These are phyloP conservation scores for Mycteria americana DNA, from an alignment of 2,797 vertebrate species.

Conservation along the genomic window DNA sequence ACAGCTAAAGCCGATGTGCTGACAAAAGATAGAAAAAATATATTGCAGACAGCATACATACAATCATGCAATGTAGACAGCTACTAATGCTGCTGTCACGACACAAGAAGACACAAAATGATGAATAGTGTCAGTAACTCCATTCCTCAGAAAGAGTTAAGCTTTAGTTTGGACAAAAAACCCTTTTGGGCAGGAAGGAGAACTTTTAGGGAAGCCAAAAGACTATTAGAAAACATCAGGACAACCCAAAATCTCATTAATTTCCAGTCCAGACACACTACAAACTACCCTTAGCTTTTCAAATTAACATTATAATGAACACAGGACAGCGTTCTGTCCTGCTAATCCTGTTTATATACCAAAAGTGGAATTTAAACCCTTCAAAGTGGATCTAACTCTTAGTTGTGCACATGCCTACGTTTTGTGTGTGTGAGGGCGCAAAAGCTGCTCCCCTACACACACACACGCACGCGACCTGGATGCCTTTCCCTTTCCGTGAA, in stretches of 20 bases:
- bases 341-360: background rate
- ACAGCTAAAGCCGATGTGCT: background rate
- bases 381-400: background rate
- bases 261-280: background rate
- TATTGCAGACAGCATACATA: background rate
- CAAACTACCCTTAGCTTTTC: background rate
- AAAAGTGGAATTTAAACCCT: background rate
- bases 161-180: background rate
- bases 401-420: background rate
- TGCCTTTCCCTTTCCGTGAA: background rate
- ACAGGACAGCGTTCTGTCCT: background rate
- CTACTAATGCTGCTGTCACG: background rate
- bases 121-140: background rate
- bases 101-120: background rate
- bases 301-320: background rate
- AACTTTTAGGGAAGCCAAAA: background rate
- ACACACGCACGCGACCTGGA: fast-evolving
- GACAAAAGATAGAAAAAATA: background rate
- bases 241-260: background rate
- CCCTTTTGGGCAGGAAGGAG: background rate
- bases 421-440: background rate
- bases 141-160: background rate
- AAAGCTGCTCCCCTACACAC: background rate
- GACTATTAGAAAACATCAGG: background rate
- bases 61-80: background rate